Conservation (phyloP, 2,113 vertebrate species). For the Holacanthus passer region DNA sequence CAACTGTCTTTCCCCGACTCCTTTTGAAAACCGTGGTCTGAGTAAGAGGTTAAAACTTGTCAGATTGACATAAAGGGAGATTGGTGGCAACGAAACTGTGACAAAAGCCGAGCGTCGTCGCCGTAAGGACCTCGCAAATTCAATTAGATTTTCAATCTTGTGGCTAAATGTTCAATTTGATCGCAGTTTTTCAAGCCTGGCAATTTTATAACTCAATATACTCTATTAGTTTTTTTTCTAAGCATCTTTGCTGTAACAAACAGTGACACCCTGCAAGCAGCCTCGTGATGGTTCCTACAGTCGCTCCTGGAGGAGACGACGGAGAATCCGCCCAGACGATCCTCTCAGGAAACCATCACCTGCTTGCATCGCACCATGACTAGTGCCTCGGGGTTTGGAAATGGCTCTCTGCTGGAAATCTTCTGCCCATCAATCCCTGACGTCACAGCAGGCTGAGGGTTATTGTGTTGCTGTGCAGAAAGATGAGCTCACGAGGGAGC, state of each 20-base stretch:
- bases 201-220: background rate
- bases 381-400: slow-evolving; percentile 38
- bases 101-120: background rate
- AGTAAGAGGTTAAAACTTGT: slow-evolving; percentile 45
- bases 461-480: slow-evolving; percentile 38
- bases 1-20: slow-evolving; percentile 21
- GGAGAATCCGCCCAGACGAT: slow-evolving; percentile 14
- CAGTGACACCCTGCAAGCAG: background rate
- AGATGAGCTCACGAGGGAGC: slow-evolving; percentile 5
- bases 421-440: slow-evolving; percentile 45
- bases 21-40: slow-evolving; percentile 13
- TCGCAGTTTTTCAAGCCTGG: slow-evolving; percentile 9
- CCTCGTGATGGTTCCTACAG: slow-evolving; percentile 6
- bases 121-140: slow-evolving; percentile 6
- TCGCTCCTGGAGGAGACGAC: slow-evolving; percentile 15
- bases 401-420: slow-evolving; percentile 52
- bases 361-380: slow-evolving; percentile 37
- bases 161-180: background rate
- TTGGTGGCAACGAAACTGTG: slow-evolving; percentile 2
- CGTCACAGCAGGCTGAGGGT: slow-evolving; percentile 39
- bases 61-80: slow-evolving; percentile 29
- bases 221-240: slow-evolving; percentile 3
- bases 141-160: slow-evolving; percentile 17
- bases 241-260: background rate
- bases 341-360: slow-evolving; percentile 46